phyloP scores from a whole-genome alignment of 2,888 invertebrate species.

The Drosophila melanosoma region DNA sequence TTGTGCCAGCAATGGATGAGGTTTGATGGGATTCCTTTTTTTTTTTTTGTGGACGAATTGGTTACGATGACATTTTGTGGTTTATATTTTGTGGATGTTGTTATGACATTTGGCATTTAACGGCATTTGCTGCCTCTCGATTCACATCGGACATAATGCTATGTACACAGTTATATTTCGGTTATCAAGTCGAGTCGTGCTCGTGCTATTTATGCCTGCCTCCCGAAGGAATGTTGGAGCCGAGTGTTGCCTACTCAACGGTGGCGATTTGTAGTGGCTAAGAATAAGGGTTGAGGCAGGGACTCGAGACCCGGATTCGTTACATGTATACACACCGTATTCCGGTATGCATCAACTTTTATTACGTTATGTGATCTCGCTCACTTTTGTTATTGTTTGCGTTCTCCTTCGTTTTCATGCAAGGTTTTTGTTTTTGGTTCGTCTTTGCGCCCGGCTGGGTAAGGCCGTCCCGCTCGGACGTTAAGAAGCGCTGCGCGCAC shows the following conservation, averaged over 20 bases:
- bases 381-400: conserved; percentile 9
- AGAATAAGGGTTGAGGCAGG: conserved; percentile 2
- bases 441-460: conserved; percentile 23
- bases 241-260: conserved; percentile 1
- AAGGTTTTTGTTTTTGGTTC: conserved; percentile 11
- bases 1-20: conserved; percentile 28
- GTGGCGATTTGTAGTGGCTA: neutral
- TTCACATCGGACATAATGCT: conserved; percentile 4
- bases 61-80: conserved; percentile 40
- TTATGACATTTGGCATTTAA: conserved; percentile 16
- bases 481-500: conserved; percentile 28
- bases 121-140: conserved; percentile 20
- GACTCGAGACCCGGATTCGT: conserved; percentile 25
- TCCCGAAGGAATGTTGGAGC: neutral
- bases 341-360: conserved; percentile 9
- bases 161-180: neutral
- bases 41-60: neutral
- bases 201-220: conserved; percentile 17
- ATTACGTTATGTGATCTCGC: conserved; percentile 5
- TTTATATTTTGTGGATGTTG: neutral
- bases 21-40: conserved; percentile 6
- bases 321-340: conserved; percentile 31
- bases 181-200: conserved; percentile 13
- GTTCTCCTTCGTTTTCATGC: conserved; percentile 12
- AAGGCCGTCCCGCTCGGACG: conserved; percentile 26